A percentile compares a stretch with the other conserved stretches of the same genome.
These are phyloP conservation scores for Lethrus apterus DNA, from an alignment of 1,140 invertebrate genomes.

Conservation along the genomic window DNA sequence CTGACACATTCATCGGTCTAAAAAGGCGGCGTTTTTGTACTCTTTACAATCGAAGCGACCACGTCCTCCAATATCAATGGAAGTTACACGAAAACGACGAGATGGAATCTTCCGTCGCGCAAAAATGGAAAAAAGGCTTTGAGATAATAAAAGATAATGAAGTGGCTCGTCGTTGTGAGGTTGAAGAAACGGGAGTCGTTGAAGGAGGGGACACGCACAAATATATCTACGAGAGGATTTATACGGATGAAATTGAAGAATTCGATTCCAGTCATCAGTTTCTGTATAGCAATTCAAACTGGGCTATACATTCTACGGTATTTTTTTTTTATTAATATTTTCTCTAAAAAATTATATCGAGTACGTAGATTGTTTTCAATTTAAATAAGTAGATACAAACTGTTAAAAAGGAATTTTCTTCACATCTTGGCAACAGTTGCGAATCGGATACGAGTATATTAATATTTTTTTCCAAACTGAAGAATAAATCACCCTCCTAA, in stretches of 20 bases:
- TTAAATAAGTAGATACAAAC: no score
- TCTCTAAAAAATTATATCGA: no score
- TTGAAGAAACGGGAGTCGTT: slow-evolving; percentile 18
- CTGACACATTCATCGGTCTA: slow-evolving; percentile 42
- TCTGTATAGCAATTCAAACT: slow-evolving; percentile 18
- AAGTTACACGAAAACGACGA: slow-evolving; percentile 17
- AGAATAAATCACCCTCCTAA: no score
- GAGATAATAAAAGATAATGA: slow-evolving; percentile 21
- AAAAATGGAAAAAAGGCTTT: slow-evolving; percentile 16
- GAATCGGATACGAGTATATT: no score
- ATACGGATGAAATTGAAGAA: slow-evolving; percentile 20
- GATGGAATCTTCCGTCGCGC: background rate
- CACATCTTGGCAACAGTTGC: no score
- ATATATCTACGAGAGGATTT: slow-evolving; percentile 22
- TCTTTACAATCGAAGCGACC: slow-evolving; percentile 43
- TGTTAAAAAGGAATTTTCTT: no score
- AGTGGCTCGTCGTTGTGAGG: slow-evolving; percentile 5
- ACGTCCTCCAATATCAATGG: slow-evolving; percentile 31
- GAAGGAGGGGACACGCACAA: slow-evolving; percentile 16
- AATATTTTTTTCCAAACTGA: background rate
- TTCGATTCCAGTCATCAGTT: slow-evolving; percentile 12
- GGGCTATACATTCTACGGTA: slow-evolving; percentile 1
- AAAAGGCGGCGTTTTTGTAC: slow-evolving; percentile 33
- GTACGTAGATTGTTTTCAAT: no score
- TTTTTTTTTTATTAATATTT: no score